Evolutionary conservation across 2,888 invertebrate species (phyloP), one percentile per base, ranked within the genome.

Genomic region (Sericinus montela): DNA sequence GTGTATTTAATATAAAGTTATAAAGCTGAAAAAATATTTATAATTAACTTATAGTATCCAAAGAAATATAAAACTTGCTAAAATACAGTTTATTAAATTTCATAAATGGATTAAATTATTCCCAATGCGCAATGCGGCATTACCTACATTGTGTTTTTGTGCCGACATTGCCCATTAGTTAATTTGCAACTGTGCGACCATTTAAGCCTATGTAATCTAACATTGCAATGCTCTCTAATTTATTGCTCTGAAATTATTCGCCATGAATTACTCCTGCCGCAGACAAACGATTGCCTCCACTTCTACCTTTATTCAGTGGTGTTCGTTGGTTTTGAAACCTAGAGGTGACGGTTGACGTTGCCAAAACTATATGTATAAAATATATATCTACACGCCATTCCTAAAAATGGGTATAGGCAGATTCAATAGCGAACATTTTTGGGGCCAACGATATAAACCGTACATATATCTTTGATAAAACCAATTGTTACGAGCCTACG

Each of bases 141-240:
- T 13, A 32, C 37, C 19, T 36, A 23, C 35, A 19, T 42, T 48
- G 48, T 48, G 43, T 48, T 48, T 48, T 48, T 48, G 48, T 28
- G 43, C 15, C 38, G 43, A 39, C 43, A 48, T 48, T 30, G 36
- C 19, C 48, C 43, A 48, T 48, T 48, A 48, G 48, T 48, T 48
- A 48, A 48, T 48, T 48, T 48, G 48, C 32, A 48, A 43, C 38
- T 32, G 43, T 39, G 48, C 43, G 43, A 43, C 48, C 43, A 30
- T 43, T 48, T 51, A 53, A 53, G 50, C 48, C 50, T 37, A 44
- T 45, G 40, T 51, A 53, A 53, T 53, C 53, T 51, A 45, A 50
- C 50, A 53, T 48, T 49, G 50, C 48, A 37, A 44, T 43, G 39
- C 46, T 44, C 46, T 51, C 40, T 51, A 51, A 44, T 47, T 47